Conservation (phyloP, 1,140 invertebrate species). For the Cataglyphis hispanica region DNA sequence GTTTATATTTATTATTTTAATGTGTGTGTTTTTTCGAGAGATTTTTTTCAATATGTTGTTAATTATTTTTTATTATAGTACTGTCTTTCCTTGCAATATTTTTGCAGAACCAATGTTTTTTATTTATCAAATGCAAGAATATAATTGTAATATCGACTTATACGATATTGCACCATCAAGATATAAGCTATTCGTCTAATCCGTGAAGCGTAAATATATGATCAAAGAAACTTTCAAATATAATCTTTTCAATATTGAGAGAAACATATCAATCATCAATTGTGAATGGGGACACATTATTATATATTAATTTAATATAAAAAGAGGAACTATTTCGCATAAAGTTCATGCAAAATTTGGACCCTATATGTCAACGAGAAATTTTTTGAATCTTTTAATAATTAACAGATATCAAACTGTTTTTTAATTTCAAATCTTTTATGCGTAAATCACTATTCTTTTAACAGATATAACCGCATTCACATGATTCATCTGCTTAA, state of each 20-base stretch:
- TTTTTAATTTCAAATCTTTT: background rate
- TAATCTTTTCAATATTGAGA: conserved; percentile 8
- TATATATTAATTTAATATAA: background rate
- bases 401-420: background rate
- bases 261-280: conserved; percentile 7
- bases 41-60: background rate
- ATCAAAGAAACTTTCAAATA: background rate
- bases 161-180: background rate
- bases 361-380: background rate
- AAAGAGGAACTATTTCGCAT: background rate
- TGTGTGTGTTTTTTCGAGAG: background rate
- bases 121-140: background rate
- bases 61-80: too few relatives aligned
- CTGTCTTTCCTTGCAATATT: background rate
- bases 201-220: background rate
- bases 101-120: background rate
- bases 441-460: conserved; percentile 3
- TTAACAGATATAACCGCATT: background rate
- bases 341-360: background rate
- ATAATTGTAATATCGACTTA: background rate
- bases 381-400: background rate
- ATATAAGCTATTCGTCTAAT: background rate
- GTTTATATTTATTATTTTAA: background rate
- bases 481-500: conserved; percentile 21
- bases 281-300: background rate